Conservation (phyloP, 2,113 vertebrate genomes). For the Grantiella picta region DNA sequence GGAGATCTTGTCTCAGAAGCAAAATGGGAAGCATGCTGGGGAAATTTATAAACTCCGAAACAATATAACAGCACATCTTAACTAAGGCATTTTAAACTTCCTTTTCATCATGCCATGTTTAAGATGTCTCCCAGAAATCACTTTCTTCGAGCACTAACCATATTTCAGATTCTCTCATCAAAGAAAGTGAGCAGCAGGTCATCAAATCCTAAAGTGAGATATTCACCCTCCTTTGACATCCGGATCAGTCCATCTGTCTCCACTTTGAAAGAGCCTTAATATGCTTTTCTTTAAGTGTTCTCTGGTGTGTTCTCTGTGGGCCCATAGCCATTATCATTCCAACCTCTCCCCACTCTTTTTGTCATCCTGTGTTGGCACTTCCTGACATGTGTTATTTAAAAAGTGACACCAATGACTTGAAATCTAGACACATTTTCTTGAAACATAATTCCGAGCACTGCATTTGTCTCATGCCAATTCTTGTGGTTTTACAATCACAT, state of each 20-base stretch:
- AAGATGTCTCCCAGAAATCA: constrained; percentile 50
- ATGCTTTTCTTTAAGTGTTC: constrained; percentile 63
- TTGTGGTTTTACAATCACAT: constrained; percentile 45
- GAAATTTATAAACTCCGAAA: constrained; percentile 32
- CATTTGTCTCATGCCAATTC: constrained; percentile 50
- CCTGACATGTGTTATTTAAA: constrained; percentile 67
- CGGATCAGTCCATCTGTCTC: constrained; percentile 64
- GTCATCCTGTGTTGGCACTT: constrained; percentile 65
- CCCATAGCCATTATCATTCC: constrained; percentile 67
- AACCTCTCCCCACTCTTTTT: constrained; percentile 64
- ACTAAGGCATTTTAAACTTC: constrained; percentile 19
- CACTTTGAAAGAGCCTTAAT: constrained; percentile 63
- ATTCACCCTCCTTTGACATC: constrained; percentile 65
- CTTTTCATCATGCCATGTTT: background rate
- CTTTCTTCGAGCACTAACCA: constrained; percentile 25
- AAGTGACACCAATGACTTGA: constrained; percentile 65
- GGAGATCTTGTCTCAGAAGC: constrained; percentile 48
- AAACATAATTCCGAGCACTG: constrained; percentile 49
- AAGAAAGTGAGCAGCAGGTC: constrained; percentile 66
- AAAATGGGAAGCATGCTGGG: constrained; percentile 38
- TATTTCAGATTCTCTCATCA: constrained; percentile 62
- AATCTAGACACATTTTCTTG: constrained; percentile 66
- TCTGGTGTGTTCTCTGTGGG: constrained; percentile 58
- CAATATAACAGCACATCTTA: constrained; percentile 42
- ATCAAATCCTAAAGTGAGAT: constrained; percentile 65